Evolutionary conservation across 1,140 invertebrate species (phyloP).

Genomic region (Nylanderia fulva): DNA sequence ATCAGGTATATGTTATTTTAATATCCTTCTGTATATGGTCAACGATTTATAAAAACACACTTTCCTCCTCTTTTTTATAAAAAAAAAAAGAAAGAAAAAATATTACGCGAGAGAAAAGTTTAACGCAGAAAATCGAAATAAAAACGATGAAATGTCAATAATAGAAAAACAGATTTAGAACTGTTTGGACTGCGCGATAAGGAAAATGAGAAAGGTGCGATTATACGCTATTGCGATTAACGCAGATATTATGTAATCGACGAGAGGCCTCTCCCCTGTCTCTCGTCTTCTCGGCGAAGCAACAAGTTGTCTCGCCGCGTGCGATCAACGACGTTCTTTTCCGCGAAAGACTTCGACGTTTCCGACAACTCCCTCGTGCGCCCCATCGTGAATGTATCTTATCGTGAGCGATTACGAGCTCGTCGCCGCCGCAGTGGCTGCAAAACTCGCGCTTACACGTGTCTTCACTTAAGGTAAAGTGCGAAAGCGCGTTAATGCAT

Average conservation of each 20-base stretch:
- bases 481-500: constrained; percentile 7
- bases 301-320: constrained; percentile 63
- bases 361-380: constrained; percentile 30
- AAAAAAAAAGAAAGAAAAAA: too few relatives aligned
- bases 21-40: background rate
- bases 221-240: constrained; percentile 15
- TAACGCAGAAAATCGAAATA: background rate
- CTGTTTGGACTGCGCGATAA: background rate
- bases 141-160: background rate
- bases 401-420: constrained; percentile 46
- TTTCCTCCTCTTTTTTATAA: too few relatives aligned
- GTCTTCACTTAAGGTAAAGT: constrained; percentile 19
- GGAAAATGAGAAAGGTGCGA: background rate
- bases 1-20: background rate
- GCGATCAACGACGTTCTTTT: constrained; percentile 31
- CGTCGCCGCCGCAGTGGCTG: background rate
- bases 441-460: constrained; percentile 42
- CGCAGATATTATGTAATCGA: constrained; percentile 59
- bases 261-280: constrained; percentile 2
- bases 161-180: background rate
- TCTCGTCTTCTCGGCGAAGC: constrained; percentile 42
- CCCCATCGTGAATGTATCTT: constrained; percentile 52
- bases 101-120: background rate
- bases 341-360: constrained; percentile 61
- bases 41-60: background rate